These are phyloP conservation scores for Ectobius pallidus DNA, from an alignment of 2,888 invertebrate species.

Conservation along the genomic window DNA sequence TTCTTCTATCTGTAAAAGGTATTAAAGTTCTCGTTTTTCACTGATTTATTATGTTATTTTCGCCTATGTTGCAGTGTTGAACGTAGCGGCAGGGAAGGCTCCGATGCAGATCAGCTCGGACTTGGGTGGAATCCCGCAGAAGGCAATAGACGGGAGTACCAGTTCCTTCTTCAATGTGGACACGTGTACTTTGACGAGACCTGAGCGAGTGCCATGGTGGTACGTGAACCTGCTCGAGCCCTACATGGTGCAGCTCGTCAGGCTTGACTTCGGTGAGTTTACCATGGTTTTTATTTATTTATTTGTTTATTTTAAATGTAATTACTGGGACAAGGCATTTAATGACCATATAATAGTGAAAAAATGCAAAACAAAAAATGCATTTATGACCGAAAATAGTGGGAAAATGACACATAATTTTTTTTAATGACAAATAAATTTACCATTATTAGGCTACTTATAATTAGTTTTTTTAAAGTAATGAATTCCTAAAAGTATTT, in stretches of 20 bases:
- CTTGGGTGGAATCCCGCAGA: constrained; percentile 83
- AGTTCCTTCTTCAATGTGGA: constrained; percentile 79
- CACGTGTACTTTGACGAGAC: constrained; percentile 85
- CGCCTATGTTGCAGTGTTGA: constrained; percentile 84
- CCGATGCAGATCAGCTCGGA: constrained; percentile 92
- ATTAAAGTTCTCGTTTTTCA: no score
- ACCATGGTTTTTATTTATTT: constrained; percentile 60
- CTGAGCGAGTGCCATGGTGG: constrained; percentile 91
- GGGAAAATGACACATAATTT: not conserved
- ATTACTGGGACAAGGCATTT: no score
- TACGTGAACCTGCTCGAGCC: constrained; percentile 93
- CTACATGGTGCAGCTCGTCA: constrained; percentile 92
- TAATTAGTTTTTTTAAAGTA: no score
- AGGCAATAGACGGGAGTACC: constrained; percentile 90
- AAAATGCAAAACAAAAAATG: no score
- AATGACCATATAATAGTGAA: no score
- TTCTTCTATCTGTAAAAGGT: no score
- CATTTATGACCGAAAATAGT: no score
- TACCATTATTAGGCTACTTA: no score
- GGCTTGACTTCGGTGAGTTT: constrained; percentile 88
- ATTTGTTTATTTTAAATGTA: not conserved
- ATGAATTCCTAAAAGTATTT: no score
- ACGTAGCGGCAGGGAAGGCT: constrained; percentile 93
- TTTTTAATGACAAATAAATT: no score
- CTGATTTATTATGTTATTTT: no score